Evolutionary conservation across 2,888 invertebrate species (phyloP).

Genomic region (Sesia bembeciformis): DNA sequence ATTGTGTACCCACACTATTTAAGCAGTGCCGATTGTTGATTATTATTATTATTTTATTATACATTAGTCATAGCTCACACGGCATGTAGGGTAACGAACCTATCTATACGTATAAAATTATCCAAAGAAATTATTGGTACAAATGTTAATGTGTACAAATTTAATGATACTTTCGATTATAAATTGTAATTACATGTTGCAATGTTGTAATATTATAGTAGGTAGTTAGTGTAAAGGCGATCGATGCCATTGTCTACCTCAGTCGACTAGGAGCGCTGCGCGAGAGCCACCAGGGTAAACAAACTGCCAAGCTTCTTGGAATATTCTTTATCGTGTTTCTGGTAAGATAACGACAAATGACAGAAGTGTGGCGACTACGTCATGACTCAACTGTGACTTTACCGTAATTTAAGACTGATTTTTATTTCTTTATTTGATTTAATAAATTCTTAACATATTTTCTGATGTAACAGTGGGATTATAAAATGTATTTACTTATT

Average conservation of each 20-base stretch:
- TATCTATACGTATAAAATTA: conserved; percentile 41
- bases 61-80: conserved; percentile 42
- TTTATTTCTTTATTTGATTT: too few species aligned
- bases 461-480: too few species aligned
- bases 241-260: conserved; percentile 68
- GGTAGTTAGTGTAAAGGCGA: conserved; percentile 57
- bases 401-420: too few species aligned
- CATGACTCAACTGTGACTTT: too few species aligned
- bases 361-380: too few species aligned
- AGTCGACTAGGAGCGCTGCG: conserved; percentile 37
- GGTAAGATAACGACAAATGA: too few species aligned
- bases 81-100: conserved; percentile 35
- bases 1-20: conserved; percentile 34
- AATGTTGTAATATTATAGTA: conserved; percentile 60
- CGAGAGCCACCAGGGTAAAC: conserved; percentile 49
- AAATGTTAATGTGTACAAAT: conserved; percentile 70
- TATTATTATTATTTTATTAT: conserved; percentile 72
- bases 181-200: conserved; percentile 60
- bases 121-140: conserved; percentile 74
- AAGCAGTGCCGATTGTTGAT: conserved; percentile 62
- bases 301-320: conserved; percentile 47
- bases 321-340: too few species aligned
- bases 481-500: too few species aligned
- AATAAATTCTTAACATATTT: too few species aligned
- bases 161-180: conserved; percentile 50